phyloP scores from a whole-genome alignment of 2,113 vertebrate genomes.

The Athene noctua region DNA sequence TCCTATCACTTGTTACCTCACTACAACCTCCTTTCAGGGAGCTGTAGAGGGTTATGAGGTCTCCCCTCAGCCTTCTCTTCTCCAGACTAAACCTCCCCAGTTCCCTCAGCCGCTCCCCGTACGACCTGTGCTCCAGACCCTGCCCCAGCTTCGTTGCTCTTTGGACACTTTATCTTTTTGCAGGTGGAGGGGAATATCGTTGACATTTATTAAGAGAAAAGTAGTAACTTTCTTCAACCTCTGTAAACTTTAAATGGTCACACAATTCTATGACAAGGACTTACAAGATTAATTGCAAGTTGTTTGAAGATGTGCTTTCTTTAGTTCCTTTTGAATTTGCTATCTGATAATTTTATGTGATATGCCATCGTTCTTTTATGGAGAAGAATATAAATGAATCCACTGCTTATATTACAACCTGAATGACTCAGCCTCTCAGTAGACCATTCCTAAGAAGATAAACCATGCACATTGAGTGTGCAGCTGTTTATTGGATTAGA shows the following conservation, averaged over 20 bases:
- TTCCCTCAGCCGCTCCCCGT: neutral
- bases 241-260: neutral
- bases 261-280: neutral
- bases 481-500: neutral
- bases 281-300: neutral
- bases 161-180: neutral
- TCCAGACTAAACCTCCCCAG: neutral
- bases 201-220: neutral
- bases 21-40: no score
- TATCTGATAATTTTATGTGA: neutral
- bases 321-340: neutral
- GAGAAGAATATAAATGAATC: neutral
- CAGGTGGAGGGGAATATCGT: no score
- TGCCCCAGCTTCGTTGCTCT: neutral
- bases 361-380: neutral
- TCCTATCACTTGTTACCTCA: no score
- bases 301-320: neutral
- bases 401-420: neutral
- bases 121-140: neutral
- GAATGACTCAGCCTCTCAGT: neutral
- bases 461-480: neutral
- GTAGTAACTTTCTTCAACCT: neutral
- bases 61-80: neutral
- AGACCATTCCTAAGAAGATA: neutral
- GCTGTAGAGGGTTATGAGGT: neutral